Evolutionary conservation across 2,888 invertebrate genomes (phyloP), one percentile per base, ranked within the genome.

Genomic region (Beris morrisii): DNA sequence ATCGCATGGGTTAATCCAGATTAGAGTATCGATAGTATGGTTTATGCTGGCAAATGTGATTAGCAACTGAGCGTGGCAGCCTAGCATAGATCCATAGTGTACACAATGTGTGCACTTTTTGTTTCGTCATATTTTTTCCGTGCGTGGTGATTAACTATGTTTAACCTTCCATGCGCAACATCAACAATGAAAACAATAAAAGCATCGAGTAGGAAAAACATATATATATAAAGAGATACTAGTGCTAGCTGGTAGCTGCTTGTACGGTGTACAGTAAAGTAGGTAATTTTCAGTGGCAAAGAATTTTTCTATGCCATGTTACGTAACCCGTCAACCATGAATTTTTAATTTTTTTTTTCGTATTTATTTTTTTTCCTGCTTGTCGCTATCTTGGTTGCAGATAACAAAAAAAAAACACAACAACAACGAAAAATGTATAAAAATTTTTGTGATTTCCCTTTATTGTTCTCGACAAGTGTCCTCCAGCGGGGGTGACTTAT

Each of bases 151-250:
- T 66, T 65, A 66, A 64, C 59, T 66, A 63, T 65, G 68, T 44
- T 57, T 63, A 68, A 59, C 65, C 68, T 68, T 68, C 65, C 65
- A 68, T 66, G 68, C 68, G 68, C 65, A 68, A 68, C 68, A 68
- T 7, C 30, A 6, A 59, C 59, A 59, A 59, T 59, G 59, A 46
- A 9, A 48, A 59, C 57, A 57, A 57, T 54, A 9, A 30, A n/a
- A 31, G 31, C n/a, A 22, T 54, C 5, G 38, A 38, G 38, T 22
- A 22, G 22, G 22, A 22, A 38, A 38, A 38, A 38, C 5, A 38
- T 38, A 38, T 28, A 7, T 11, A n/a, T 31, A 48, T 48, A 4
- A 48, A 44, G 11, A 44, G 11, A 3, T 48, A 32, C 22, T 28
- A 6, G 12, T 53, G 5, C 54, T 22, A 28, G 12, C 52, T 13